Conservation (phyloP, 2,797 vertebrate genomes). For the Gastrophryne carolinensis region DNA sequence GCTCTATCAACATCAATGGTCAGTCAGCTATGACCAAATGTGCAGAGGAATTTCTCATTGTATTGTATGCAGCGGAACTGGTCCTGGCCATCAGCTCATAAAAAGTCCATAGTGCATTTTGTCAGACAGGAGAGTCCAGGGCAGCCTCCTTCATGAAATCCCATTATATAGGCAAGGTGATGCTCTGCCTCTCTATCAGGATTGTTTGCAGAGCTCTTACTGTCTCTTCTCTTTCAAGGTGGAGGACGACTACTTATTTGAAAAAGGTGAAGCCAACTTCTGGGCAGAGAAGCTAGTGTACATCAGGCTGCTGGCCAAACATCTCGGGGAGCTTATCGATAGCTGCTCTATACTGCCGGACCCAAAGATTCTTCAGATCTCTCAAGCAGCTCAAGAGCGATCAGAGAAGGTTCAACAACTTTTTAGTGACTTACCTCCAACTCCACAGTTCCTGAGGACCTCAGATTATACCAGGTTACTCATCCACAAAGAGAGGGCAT, state of each 20-base stretch:
- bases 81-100: too few relatives aligned
- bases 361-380: conserved; percentile 59
- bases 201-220: too few relatives aligned
- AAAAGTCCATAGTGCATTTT: too few relatives aligned
- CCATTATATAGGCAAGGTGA: too few relatives aligned
- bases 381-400: conserved; percentile 61
- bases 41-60: too few relatives aligned
- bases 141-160: too few relatives aligned
- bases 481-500: conserved; percentile 73
- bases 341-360: conserved; percentile 42
- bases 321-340: conserved; percentile 66
- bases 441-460: conserved; percentile 81
- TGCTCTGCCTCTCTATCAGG: too few relatives aligned
- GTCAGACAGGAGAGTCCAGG: too few relatives aligned
- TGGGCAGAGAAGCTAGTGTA: conserved; percentile 88
- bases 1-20: too few relatives aligned
- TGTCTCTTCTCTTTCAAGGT: conserved; percentile 77
- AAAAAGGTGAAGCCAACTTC: conserved; percentile 89
- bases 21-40: too few relatives aligned
- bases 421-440: conserved; percentile 69
- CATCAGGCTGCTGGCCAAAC: conserved; percentile 72
- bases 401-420: conserved; percentile 57
- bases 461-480: conserved; percentile 74
- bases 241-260: conserved; percentile 87
- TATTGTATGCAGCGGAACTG: too few relatives aligned